A percentile compares a stretch with the other conserved stretches of the same genome.
Conservation (phyloP, 2,888 invertebrate species). For the Drosophila atroscutellata region DNA sequence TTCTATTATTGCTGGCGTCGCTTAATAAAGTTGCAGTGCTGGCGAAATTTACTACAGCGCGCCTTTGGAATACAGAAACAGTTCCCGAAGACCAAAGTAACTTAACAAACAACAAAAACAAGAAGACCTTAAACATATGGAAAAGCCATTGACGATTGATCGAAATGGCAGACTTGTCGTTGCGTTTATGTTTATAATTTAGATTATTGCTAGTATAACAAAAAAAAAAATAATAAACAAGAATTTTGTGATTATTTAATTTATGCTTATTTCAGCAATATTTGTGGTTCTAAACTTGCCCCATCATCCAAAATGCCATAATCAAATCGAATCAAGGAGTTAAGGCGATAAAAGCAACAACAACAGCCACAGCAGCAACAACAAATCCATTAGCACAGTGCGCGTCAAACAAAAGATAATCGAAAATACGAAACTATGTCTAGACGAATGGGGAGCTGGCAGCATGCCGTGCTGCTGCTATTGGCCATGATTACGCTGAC, state of each 20-base stretch:
- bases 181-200: slow-evolving; percentile 4
- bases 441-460: slow-evolving; percentile 28
- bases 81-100: background rate
- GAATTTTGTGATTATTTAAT: slow-evolving; percentile 5
- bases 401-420: slow-evolving; percentile 17
- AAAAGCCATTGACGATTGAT: slow-evolving; percentile 7
- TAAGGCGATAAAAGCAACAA: slow-evolving; percentile 34
- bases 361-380: background rate
- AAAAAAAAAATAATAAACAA: slow-evolving; percentile 2
- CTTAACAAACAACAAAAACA: slow-evolving; percentile 3
- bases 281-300: slow-evolving; percentile 16
- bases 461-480: slow-evolving; percentile 31
- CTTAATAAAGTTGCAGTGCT: slow-evolving; percentile 58
- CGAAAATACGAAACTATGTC: slow-evolving; percentile 49
- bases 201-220: slow-evolving; percentile 12
- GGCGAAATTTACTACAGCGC: slow-evolving; percentile 50
- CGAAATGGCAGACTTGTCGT: slow-evolving; percentile 12
- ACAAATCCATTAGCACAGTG: background rate
- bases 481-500: slow-evolving; percentile 42
- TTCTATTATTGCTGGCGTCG: slow-evolving; percentile 32
- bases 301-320: slow-evolving; percentile 61
- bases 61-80: slow-evolving; percentile 44
- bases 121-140: background rate
- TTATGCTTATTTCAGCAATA: slow-evolving; percentile 32
- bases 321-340: slow-evolving; percentile 31